A percentile compares a stretch with the other conserved stretches of the same genome.
Conservation (phyloP, 2,113 vertebrate species). For the Redunca redunca region DNA sequence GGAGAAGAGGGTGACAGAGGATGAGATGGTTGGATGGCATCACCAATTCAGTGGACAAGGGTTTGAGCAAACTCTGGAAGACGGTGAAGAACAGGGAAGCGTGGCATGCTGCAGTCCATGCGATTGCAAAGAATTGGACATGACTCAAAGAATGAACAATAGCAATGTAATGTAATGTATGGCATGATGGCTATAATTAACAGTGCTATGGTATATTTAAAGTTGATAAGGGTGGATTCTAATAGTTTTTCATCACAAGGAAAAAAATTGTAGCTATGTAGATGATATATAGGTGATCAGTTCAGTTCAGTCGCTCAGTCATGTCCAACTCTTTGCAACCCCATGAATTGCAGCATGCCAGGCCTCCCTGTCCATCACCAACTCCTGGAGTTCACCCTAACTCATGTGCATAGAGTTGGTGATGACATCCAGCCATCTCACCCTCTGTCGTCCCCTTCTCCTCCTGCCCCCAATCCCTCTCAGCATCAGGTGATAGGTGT, state of each 20-base stretch:
- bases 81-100: neutral
- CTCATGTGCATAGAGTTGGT: too few species aligned
- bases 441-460: too few species aligned
- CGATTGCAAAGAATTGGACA: neutral
- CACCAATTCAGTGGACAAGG: neutral
- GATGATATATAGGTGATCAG: neutral
- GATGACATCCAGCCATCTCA: too few species aligned
- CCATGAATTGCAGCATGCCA: too few species aligned
- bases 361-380: too few species aligned
- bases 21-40: neutral
- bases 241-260: neutral
- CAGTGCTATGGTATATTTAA: neutral
- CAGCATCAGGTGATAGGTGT: neutral
- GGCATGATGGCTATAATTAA: neutral
- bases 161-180: neutral
- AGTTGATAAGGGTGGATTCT: neutral
- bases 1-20: neutral
- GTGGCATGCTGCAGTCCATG: neutral
- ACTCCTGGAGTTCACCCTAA: too few species aligned
- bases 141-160: neutral
- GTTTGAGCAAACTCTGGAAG: neutral
- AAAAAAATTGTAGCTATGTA: neutral
- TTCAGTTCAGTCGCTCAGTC: too few species aligned
- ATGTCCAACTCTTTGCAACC: too few species aligned
- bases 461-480: too few species aligned